Conservation (phyloP, 2,888 invertebrate species). For the Ctenicera cuprea region DNA sequence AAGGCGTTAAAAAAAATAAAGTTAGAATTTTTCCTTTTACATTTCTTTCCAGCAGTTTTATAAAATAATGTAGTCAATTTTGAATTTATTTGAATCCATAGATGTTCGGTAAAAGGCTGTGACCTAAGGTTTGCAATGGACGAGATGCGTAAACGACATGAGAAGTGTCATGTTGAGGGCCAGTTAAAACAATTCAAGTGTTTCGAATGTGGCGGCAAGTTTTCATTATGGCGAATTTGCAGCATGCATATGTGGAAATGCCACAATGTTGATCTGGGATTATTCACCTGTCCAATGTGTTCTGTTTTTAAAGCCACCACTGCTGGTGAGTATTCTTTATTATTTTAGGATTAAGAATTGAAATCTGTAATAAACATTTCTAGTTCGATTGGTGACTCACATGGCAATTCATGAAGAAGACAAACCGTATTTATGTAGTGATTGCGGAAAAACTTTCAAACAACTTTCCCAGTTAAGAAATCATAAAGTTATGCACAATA, state of each 20-base stretch:
- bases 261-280: constrained; percentile 78
- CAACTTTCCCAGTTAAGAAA: constrained; percentile 78
- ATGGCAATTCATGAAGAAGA: constrained; percentile 78
- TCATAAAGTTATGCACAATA: constrained; percentile 75
- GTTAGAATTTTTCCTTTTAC: constrained; percentile 52
- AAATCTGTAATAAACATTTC: neutral
- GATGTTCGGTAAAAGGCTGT: constrained; percentile 76
- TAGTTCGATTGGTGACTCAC: constrained; percentile 75
- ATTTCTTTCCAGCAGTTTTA: constrained; percentile 8
- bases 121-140: constrained; percentile 74
- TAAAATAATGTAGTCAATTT: constrained; percentile 4
- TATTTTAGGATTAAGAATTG: neutral
- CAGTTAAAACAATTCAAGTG: constrained; percentile 74
- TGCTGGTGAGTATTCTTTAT: constrained; percentile 65
- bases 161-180: constrained; percentile 73
- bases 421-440: constrained; percentile 73
- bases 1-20: constrained; percentile 64
- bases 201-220: constrained; percentile 73
- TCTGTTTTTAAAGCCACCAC: constrained; percentile 75
- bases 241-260: constrained; percentile 82
- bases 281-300: constrained; percentile 77
- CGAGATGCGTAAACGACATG: constrained; percentile 72
- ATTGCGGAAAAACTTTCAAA: constrained; percentile 79
- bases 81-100: constrained; percentile 58
- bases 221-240: constrained; percentile 79